Evolutionary conservation across 2,888 invertebrate species (phyloP).

Genomic region (Amphipoea oculea): DNA sequence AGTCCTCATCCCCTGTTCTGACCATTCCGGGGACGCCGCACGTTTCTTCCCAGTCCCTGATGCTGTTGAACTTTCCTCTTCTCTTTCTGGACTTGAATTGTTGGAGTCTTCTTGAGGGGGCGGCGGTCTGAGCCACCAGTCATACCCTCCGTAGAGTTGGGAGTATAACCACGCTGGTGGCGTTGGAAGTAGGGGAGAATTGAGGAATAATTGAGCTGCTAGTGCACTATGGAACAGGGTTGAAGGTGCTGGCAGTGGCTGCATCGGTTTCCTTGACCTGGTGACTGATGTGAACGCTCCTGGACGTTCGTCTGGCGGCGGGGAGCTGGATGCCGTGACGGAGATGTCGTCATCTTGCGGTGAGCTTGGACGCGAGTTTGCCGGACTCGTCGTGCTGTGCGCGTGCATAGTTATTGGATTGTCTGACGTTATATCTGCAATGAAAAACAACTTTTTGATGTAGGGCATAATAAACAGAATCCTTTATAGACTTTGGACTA

Average conservation of each 20-base stretch:
- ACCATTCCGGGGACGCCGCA: slow-evolving; percentile 90
- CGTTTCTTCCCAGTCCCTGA: slow-evolving; percentile 87
- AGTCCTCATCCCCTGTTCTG: slow-evolving; percentile 84
- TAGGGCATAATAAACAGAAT: background rate
- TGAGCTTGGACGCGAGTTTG: slow-evolving; percentile 91
- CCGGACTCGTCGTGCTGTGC: slow-evolving; percentile 93
- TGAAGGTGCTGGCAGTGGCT: slow-evolving; percentile 87
- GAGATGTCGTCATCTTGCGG: slow-evolving; percentile 92
- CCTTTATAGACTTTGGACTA: background rate
- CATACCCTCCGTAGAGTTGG: slow-evolving; percentile 93
- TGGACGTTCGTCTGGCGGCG: slow-evolving; percentile 89
- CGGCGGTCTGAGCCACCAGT: slow-evolving; percentile 92
- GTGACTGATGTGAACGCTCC: slow-evolving; percentile 90
- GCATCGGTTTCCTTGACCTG: slow-evolving; percentile 84
- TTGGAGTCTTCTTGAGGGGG: slow-evolving; percentile 84
- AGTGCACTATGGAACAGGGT: slow-evolving; percentile 87
- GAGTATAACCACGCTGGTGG: slow-evolving; percentile 95
- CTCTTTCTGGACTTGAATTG: slow-evolving; percentile 85
- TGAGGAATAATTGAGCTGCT: slow-evolving; percentile 94
- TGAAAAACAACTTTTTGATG: slow-evolving; percentile 13
- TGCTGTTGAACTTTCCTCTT: slow-evolving; percentile 82
- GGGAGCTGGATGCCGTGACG: slow-evolving; percentile 91
- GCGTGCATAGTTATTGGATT: slow-evolving; percentile 89
- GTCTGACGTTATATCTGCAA: slow-evolving; percentile 84
- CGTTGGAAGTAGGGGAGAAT: slow-evolving; percentile 93